Evolutionary conservation across 2,113 vertebrate species (phyloP), one percentile per base, ranked within the genome.

Genomic region (Pipa parva): DNA sequence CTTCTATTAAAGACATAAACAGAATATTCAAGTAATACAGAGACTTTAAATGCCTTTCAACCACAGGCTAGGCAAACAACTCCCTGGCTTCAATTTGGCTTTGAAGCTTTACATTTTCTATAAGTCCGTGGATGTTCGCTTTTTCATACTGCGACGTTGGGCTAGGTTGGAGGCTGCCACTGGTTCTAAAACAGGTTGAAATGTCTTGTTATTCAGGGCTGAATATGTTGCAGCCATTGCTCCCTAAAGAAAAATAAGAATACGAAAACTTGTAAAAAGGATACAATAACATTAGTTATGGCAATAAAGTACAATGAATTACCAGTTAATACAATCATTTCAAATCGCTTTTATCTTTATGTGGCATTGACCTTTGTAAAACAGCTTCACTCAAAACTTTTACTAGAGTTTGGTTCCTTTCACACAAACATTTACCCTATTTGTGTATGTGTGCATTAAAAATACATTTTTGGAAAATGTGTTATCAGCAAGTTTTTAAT

Each of bases 61-160:
- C 81, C 78, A 78, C 74, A 74, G 58, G 79, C 75, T 80, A 79
- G 79, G 76, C 71, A 79, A 63, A 72, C 0, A 74, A 17, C 72
- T 76, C 66, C 80, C 75, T 80, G 73, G 72, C 74, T 81, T 76
- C 77, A 74, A 71, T 52, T 74, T 76, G 59, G 75, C 78, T 74
- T 74, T 74, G 75, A 73, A 78, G 73, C 72, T 76, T 74, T 74
- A 76, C 72, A 76, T 68, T 69, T 72, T 76, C 90, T 94, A 97
- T 81, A 97, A 92, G 88, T 95, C 95, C 71, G 94, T 97, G 71
- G 95, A 96, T 58, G 94, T 95, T 85, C 90, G 85, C 72, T 99
- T 99, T 91, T 99, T 99, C 94, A 98, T 95, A 84, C 91, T 94
- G 76, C 94, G 87, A 75, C 94, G 85, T 82, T 99, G 95, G 83